These are phyloP conservation scores for Cheumatopsyche charites DNA, from an alignment of 1,140 invertebrate genomes.

Conservation along the genomic window DNA sequence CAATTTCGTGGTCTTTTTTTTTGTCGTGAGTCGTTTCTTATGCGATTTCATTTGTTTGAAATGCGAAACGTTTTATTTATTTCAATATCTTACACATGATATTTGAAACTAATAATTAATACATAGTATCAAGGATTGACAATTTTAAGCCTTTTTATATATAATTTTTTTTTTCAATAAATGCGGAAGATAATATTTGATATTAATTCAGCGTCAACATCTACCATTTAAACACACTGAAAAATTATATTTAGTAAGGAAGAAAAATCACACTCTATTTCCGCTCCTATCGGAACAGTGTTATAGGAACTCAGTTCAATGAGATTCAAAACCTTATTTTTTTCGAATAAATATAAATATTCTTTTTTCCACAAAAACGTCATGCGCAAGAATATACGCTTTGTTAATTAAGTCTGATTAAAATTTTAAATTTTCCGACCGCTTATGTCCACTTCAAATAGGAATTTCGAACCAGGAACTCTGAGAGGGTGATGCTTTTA, in stretches of 20 bases:
- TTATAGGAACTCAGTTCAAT: slow-evolving; percentile 44
- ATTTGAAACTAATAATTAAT: slow-evolving; percentile 3
- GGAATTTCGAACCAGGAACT: slow-evolving; percentile 50
- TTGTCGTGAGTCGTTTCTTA: not conserved
- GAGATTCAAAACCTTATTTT: slow-evolving; percentile 36
- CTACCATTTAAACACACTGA: slow-evolving; percentile 21
- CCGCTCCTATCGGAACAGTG: not conserved
- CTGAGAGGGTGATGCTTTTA: slow-evolving; percentile 47
- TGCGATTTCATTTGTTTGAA: not conserved
- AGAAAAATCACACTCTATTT: slow-evolving; percentile 45
- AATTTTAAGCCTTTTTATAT: not conserved
- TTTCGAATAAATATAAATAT: slow-evolving; percentile 29
- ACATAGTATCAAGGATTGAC: slow-evolving; percentile 10
- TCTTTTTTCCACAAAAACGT: slow-evolving; percentile 12
- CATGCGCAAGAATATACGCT: not conserved
- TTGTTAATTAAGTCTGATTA: not conserved
- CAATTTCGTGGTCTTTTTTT: not conserved
- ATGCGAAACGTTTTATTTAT: not conserved
- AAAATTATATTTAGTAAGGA: slow-evolving; percentile 30
- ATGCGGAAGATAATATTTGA: slow-evolving; percentile 19
- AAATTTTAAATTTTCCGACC: slow-evolving; percentile 15
- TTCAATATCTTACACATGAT: slow-evolving; percentile 2
- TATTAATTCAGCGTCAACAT: slow-evolving; percentile 24
- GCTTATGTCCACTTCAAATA: slow-evolving; percentile 38
- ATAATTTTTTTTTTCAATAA: not conserved